Conservation (phyloP, 2,888 invertebrate genomes). For the Plagodis pulveraria region DNA sequence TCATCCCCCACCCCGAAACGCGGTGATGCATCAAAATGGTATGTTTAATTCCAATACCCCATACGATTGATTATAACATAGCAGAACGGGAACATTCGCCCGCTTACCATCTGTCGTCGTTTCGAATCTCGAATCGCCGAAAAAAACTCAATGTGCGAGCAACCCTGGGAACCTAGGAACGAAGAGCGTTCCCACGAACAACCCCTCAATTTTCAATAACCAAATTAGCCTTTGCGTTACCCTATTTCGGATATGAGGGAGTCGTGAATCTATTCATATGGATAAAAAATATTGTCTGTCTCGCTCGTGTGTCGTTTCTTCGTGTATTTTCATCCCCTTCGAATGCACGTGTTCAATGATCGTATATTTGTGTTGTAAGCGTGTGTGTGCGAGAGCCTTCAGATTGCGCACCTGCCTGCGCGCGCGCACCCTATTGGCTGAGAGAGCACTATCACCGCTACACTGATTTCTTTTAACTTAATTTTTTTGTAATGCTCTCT, state of each 20-base stretch:
- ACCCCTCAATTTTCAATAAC: slow-evolving; percentile 86
- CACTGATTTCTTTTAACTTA: slow-evolving; percentile 83
- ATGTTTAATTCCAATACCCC: slow-evolving; percentile 82
- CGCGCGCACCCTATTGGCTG: slow-evolving; percentile 79
- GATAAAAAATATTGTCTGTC: slow-evolving; percentile 77
- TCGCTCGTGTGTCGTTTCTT: slow-evolving; percentile 49
- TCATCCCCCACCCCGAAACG: slow-evolving; percentile 70
- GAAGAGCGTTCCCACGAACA: slow-evolving; percentile 88
- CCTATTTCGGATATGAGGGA: slow-evolving; percentile 85
- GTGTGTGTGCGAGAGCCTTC: slow-evolving; percentile 73
- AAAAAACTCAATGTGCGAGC: slow-evolving; percentile 84
- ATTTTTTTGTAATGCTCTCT: slow-evolving; percentile 78
- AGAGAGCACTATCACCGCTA: slow-evolving; percentile 78
- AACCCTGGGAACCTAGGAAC: slow-evolving; percentile 87
- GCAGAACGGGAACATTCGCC: slow-evolving; percentile 76
- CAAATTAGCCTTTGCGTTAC: slow-evolving; percentile 86
- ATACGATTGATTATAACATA: slow-evolving; percentile 83
- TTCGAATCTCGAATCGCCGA: slow-evolving; percentile 79
- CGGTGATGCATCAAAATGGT: slow-evolving; percentile 82
- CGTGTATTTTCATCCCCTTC: slow-evolving; percentile 76
- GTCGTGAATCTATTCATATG: slow-evolving; percentile 83
- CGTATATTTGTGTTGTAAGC: slow-evolving; percentile 71
- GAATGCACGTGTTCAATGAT: slow-evolving; percentile 84
- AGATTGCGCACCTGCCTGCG: slow-evolving; percentile 78
- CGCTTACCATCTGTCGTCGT: slow-evolving; percentile 85